Base-by-base conservation (phyloP, 2,888 invertebrate genomes). In the Xestia sexstrigata region DNA sequence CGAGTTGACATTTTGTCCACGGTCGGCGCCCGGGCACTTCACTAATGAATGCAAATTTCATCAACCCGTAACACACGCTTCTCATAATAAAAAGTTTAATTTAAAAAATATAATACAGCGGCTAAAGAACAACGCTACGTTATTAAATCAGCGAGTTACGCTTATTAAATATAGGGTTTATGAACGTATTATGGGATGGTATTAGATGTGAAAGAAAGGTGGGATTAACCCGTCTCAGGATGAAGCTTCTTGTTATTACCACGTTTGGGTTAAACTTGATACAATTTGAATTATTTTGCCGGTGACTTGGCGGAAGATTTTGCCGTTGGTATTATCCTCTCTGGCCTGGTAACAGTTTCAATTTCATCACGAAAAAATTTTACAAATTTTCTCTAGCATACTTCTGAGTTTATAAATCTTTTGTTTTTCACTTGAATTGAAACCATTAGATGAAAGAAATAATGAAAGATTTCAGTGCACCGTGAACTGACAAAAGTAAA, bases 31-130 rank as follows among this genome's bases (percentile, higher is more conserved):
- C 84, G 86, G 86, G 83, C 91, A 93, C 92, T 93, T 91, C 87
- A 90, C 93, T 95, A 95, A 95, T 95, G 94, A 95, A 95, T 95
- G 95, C 93, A 95, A 95, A 95, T 95, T 95, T 94, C 92, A 95
- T 94, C 92, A 95, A 91, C 90, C 91, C 88, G 89, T 88, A 87
- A 93, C 92, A 93, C 91, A 93, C 92, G 92, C 88, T 90, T 87
- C 89, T 90, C 91, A 91, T 93, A 91, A 90, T 91, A 90, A 93
- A 93, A 93, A 91, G 90, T 90, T 92, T 92, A 92, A 92, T 92
- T 93, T 90, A 88, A 90, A 90, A 90, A 87, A 88, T 82, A 86
- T 84, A 88, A 76, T 84, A 60, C 78, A 67, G 76, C 73, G n/a
- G 35, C 35, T 79, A 87, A 87, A 85, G 84, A 83, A 88, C 85